phyloP scores from a whole-genome alignment of 2,797 vertebrate species.

The Sardinella longiceps region DNA sequence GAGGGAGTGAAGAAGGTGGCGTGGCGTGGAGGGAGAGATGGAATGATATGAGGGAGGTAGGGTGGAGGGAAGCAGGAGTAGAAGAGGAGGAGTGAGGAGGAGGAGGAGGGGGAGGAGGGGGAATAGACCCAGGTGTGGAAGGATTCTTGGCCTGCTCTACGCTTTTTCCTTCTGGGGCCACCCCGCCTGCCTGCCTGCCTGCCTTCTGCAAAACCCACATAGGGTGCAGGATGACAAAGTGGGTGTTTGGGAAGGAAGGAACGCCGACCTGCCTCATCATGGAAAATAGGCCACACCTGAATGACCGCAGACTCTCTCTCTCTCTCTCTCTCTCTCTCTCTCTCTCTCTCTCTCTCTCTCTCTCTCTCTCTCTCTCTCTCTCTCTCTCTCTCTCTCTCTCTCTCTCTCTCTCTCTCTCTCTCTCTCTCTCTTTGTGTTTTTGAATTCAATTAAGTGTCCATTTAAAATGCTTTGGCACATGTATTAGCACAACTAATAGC shows the following conservation, averaged over 20 bases:
- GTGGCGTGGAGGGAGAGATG: no score
- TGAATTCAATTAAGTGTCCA: no score
- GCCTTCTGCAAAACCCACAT: background rate
- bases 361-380: background rate
- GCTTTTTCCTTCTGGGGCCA: background rate
- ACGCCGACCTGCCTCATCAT: background rate
- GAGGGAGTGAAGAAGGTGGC: no score
- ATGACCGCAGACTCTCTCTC: background rate
- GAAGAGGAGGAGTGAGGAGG: no score
- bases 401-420: background rate
- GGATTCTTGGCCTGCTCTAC: background rate
- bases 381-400: background rate
- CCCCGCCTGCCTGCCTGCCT: no score
- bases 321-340: background rate
- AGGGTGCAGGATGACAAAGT: background rate
- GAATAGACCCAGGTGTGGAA: background rate
- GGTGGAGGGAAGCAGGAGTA: no score
- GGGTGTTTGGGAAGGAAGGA: background rate
- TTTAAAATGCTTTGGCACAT: no score
- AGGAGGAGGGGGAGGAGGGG: no score
- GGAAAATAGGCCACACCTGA: background rate
- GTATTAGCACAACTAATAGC: no score
- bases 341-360: background rate
- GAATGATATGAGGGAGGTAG: no score
- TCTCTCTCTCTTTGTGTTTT: background rate